These are phyloP conservation scores for Psilanteris sp. DNA, from an alignment of 1,140 invertebrate species.

Conservation along the genomic window DNA sequence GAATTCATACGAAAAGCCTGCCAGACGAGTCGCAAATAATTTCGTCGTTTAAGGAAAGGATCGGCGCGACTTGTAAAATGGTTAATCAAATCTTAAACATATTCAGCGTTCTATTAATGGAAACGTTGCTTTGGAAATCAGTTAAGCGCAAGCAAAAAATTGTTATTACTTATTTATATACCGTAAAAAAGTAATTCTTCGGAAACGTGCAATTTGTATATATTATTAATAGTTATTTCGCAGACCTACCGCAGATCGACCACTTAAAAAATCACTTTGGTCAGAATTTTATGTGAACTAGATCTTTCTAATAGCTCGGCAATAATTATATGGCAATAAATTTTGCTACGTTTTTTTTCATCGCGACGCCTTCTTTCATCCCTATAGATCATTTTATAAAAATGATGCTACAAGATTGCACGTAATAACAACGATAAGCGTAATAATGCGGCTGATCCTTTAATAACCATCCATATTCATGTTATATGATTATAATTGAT, in stretches of 20 bases:
- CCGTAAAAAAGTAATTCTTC: not conserved
- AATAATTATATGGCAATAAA: constrained; percentile 53
- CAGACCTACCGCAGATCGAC: constrained; percentile 48
- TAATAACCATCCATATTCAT: constrained; percentile 57
- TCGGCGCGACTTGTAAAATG: too few species aligned
- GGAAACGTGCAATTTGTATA: constrained; percentile 44
- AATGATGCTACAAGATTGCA: constrained; percentile 44
- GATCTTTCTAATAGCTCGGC: constrained; percentile 45
- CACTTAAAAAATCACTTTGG: constrained; percentile 49
- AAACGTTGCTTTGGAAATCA: constrained; percentile 33
- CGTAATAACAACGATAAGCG: constrained; percentile 51
- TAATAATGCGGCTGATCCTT: constrained; percentile 46
- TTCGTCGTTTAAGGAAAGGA: too few species aligned
- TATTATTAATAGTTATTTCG: constrained; percentile 54
- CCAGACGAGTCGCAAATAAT: too few species aligned
- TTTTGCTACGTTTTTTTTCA: constrained; percentile 38
- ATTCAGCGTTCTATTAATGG: too few species aligned
- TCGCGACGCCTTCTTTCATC: constrained; percentile 23
- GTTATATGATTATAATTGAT: constrained; percentile 60
- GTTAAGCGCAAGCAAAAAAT: constrained; percentile 1
- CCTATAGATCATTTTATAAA: constrained; percentile 51
- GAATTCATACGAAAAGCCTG: too few species aligned
- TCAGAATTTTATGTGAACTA: constrained; percentile 32
- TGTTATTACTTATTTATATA: constrained; percentile 10
- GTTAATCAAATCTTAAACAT: too few species aligned